Conservation (phyloP, 2,113 vertebrate genomes). For the Plectropomus leopardus region DNA sequence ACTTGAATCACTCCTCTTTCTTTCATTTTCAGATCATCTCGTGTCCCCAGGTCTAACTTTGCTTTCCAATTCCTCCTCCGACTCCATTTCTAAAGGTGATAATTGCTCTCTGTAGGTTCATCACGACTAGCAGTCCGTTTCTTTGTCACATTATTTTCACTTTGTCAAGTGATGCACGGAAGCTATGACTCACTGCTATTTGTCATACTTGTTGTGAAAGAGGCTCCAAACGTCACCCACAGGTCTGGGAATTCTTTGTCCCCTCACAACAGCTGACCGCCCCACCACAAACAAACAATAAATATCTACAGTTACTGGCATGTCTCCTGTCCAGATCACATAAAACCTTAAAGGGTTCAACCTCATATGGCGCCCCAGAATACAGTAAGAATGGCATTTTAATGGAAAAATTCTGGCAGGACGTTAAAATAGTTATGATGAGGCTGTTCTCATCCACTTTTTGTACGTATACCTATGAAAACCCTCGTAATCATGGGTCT, state of each 20-base stretch:
- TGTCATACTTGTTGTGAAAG: background rate
- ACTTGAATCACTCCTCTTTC: too few relatives aligned
- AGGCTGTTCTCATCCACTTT: too few relatives aligned
- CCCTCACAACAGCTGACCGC: slow-evolving; percentile 16
- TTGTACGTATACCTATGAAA: too few relatives aligned
- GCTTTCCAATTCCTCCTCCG: too few relatives aligned
- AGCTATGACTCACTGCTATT: background rate
- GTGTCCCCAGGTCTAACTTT: too few relatives aligned
- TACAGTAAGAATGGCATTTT: background rate
- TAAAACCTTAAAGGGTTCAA: background rate
- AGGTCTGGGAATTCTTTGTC: slow-evolving; percentile 3
- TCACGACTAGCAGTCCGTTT: background rate
- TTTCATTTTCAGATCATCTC: too few relatives aligned
- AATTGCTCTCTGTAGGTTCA: background rate
- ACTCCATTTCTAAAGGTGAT: background rate
- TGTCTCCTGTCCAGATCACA: background rate
- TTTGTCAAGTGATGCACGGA: background rate
- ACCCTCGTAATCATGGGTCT: too few relatives aligned
- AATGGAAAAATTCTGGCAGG: background rate
- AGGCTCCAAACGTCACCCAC: background rate
- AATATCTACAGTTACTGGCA: slow-evolving; percentile 7
- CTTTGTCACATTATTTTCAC: background rate
- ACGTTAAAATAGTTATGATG: background rate
- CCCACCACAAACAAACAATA: slow-evolving; percentile 5
- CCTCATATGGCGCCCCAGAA: background rate